phyloP scores from a whole-genome alignment of 2,113 vertebrate genomes.

The Alosa alosa region DNA sequence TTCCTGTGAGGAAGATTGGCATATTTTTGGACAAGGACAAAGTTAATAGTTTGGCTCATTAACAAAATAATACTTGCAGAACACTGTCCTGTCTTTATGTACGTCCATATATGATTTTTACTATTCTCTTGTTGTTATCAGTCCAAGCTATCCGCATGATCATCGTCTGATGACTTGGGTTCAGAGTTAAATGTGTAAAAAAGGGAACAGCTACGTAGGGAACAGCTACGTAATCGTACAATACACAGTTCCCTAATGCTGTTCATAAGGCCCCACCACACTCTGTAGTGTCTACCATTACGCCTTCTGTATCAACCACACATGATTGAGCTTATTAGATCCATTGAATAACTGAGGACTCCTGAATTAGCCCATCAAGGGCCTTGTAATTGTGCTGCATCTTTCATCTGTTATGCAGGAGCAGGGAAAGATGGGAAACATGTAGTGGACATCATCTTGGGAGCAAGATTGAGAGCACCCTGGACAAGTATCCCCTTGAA shows the following conservation, averaged over 20 bases:
- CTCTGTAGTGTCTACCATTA: not conserved
- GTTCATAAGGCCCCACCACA: not conserved
- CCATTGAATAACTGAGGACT: too few relatives aligned
- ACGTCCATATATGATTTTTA: not conserved
- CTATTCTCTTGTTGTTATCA: not conserved
- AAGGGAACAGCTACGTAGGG: not conserved
- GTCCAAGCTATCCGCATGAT: not conserved
- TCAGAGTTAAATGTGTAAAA: not conserved
- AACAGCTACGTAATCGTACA: not conserved
- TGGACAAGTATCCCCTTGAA: too few relatives aligned
- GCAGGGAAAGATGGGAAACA: too few relatives aligned
- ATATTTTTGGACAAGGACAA: conserved; percentile 7
- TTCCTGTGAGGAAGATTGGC: not conserved
- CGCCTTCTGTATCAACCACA: not conserved
- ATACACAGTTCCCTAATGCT: too few relatives aligned
- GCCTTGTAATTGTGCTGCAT: too few relatives aligned
- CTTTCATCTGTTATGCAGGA: too few relatives aligned
- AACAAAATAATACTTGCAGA: not conserved
- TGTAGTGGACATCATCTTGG: too few relatives aligned
- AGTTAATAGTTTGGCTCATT: conserved; percentile 2
- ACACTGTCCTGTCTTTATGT: not conserved
- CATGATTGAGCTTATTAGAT: not conserved
- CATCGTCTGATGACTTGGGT: not conserved
- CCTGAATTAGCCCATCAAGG: not conserved
- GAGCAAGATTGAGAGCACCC: too few relatives aligned